phyloP scores from a whole-genome alignment of 2,797 vertebrate genomes.

The Myotis myotis region DNA sequence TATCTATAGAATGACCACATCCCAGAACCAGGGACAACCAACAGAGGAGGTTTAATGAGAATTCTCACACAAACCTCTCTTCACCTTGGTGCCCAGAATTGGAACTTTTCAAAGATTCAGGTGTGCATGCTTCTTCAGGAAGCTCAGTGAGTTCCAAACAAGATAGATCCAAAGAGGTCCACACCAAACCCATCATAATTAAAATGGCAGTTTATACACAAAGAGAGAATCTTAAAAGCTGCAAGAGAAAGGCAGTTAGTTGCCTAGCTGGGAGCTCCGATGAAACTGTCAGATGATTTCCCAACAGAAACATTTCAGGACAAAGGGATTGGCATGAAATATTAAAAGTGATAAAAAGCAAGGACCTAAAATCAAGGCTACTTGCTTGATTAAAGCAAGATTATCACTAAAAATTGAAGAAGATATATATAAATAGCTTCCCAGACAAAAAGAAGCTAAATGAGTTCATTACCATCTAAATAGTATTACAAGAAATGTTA shows the following conservation, averaged over 20 bases:
- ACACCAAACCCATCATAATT: background rate
- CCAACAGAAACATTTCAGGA: background rate
- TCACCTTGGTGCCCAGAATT: background rate
- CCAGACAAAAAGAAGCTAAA: background rate
- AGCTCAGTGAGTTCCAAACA: background rate
- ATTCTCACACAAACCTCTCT: background rate
- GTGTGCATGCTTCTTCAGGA: background rate
- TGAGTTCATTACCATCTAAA: background rate
- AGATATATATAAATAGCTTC: background rate
- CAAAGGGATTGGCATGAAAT: background rate
- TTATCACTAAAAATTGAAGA: background rate
- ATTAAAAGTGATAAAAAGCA: background rate
- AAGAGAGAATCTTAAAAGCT: background rate
- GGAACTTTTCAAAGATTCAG: background rate
- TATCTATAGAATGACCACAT: background rate
- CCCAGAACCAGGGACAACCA: background rate
- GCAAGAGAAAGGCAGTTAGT: background rate
- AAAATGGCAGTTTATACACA: background rate
- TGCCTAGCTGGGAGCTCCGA: background rate
- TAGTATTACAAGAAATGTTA: background rate
- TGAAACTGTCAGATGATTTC: background rate
- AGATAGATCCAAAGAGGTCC: background rate
- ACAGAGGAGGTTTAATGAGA: background rate
- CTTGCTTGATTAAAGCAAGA: background rate
- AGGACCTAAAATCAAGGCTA: background rate